These are phyloP conservation scores for Oreocharis arfaki DNA, from an alignment of 2,113 vertebrate genomes.

Conservation along the genomic window DNA sequence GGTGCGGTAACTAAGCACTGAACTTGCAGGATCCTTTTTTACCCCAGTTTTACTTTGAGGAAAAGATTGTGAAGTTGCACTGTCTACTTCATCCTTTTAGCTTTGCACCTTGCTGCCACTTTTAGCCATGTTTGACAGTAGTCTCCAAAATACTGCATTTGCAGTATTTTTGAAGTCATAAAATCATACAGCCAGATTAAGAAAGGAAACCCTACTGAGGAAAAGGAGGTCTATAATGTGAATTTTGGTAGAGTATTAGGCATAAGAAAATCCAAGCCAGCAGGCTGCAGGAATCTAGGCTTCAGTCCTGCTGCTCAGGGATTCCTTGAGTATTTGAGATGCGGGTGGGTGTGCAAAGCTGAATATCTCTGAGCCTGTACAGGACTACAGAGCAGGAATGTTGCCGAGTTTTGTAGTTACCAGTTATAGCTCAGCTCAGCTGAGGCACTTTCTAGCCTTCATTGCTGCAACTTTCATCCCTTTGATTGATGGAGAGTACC, in stretches of 20 bases:
- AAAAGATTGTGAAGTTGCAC: not conserved
- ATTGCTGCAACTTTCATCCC: not conserved
- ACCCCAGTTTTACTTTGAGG: not conserved
- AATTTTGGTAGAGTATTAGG: not conserved
- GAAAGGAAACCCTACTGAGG: not conserved
- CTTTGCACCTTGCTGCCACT: not conserved
- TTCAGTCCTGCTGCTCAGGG: not conserved
- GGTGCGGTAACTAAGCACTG: not conserved
- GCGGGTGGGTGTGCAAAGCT: not conserved
- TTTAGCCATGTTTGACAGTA: not conserved
- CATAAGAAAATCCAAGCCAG: not conserved
- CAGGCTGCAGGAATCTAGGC: not conserved
- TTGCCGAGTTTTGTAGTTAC: not conserved
- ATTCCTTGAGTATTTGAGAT: not conserved
- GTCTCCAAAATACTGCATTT: not conserved
- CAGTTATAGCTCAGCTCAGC: constrained; percentile 4
- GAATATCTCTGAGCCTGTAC: not conserved
- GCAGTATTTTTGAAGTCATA: not conserved
- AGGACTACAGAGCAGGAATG: not conserved
- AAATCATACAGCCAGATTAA: not conserved
- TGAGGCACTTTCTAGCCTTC: not conserved
- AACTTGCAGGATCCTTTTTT: not conserved
- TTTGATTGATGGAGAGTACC: not conserved
- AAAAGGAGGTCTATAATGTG: not conserved
- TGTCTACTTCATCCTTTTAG: not conserved